A percentile compares a stretch with the other conserved stretches of the same genome.
These are phyloP conservation scores for Drosophila yakuba DNA, from an alignment of 1,140 invertebrate genomes.

Conservation along the genomic window DNA sequence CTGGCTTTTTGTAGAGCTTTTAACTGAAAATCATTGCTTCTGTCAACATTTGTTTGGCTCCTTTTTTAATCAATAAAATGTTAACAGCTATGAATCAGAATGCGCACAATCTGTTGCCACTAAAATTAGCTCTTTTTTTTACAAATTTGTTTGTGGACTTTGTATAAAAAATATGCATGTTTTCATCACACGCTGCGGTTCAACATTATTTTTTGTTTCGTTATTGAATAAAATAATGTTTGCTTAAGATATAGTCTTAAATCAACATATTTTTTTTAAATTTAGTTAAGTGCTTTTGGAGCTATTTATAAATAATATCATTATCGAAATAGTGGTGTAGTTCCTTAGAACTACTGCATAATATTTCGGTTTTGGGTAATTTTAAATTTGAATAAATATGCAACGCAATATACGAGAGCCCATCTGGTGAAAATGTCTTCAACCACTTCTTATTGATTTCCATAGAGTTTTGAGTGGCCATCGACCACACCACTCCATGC, in stretches of 20 bases:
- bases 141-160: conserved; percentile 11
- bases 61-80: conserved; percentile 44
- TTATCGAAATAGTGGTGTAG: no score
- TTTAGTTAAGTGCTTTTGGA: no score
- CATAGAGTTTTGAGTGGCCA: conserved; percentile 43
- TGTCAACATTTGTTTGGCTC: conserved; percentile 22
- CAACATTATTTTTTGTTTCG: neutral
- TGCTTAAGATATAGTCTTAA: no score
- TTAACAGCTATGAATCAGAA: conserved; percentile 44
- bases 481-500: conserved; percentile 36
- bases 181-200: conserved; percentile 15
- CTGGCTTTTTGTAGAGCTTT: conserved; percentile 1
- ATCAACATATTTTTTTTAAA: neutral
- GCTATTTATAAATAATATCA: no score
- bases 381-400: neutral
- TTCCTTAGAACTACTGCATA: no score
- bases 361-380: neutral
- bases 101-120: conserved; percentile 13
- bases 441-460: conserved; percentile 51
- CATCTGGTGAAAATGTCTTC: conserved; percentile 22
- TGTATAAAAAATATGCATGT: conserved; percentile 3
- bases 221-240: neutral
- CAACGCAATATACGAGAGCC: neutral
- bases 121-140: conserved; percentile 28
- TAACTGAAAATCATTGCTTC: conserved; percentile 26